Percentiles rank a stretch among this genome's conserved stretches.
phyloP scores from a whole-genome alignment of 1,140 invertebrate species.

The Cydia amplana region DNA sequence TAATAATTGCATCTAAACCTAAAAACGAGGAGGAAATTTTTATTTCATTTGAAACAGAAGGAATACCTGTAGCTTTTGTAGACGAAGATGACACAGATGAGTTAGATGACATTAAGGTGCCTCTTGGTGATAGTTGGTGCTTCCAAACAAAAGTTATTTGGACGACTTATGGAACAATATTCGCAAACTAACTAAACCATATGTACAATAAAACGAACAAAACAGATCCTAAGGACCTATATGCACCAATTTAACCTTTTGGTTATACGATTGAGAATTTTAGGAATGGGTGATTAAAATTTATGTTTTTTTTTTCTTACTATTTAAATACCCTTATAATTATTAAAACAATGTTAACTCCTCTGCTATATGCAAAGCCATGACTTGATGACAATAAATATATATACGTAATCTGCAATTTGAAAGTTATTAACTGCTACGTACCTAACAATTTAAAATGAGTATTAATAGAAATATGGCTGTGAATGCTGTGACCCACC shows the following conservation, averaged over 20 bases:
- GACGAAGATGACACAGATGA: background rate
- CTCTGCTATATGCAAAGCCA: no score
- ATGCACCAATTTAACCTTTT: no score
- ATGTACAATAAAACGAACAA: no score
- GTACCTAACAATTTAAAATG: no score
- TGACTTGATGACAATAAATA: no score
- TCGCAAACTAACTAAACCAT: conserved; percentile 5
- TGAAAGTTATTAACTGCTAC: no score
- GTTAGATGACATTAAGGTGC: background rate
- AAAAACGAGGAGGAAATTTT: conserved; percentile 26
- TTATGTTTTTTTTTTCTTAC: no score
- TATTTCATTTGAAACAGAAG: background rate
- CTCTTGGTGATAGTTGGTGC: conserved; percentile 24
- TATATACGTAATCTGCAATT: no score
- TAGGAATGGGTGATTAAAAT: background rate
- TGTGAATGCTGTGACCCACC: background rate
- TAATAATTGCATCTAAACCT: conserved; percentile 8
- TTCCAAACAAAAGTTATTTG: conserved; percentile 24
- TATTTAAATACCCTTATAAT: no score
- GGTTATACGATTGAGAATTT: background rate
- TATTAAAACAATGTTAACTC: no score
- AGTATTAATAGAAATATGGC: no score
- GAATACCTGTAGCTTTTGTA: conserved; percentile 2
- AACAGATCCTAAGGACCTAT: no score
- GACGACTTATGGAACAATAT: conserved; percentile 9